Evolutionary conservation across 2,888 invertebrate genomes (phyloP).

Genomic region (Cerastis rubricosa): DNA sequence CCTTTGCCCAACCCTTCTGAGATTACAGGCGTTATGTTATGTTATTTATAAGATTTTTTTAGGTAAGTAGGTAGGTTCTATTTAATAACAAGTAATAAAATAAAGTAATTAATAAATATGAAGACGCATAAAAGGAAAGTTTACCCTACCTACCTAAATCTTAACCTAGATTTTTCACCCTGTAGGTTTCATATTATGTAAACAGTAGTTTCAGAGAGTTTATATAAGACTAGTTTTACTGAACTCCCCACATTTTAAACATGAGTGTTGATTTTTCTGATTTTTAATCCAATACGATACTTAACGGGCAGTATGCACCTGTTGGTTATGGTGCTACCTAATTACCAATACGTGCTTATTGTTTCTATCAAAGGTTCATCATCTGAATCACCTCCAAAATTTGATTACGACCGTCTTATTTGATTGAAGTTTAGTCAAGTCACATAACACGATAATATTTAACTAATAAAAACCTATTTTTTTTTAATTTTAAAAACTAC

Average conservation of each 20-base stretch:
- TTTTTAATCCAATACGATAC: background rate
- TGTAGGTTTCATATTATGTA: background rate
- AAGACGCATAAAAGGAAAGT: constrained; percentile 12
- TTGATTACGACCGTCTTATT: background rate
- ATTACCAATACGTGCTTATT: background rate
- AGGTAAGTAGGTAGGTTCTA: background rate
- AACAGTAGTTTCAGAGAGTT: constrained; percentile 6
- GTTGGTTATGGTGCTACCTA: background rate
- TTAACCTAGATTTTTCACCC: constrained; percentile 12
- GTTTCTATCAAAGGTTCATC: background rate
- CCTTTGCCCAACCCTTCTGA: too few relatives aligned
- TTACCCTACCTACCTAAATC: constrained; percentile 3
- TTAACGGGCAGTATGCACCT: background rate
- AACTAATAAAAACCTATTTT: too few relatives aligned
- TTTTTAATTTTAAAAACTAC: too few relatives aligned
- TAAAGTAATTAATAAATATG: constrained; percentile 24
- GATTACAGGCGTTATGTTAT: too few relatives aligned
- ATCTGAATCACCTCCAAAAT: background rate
- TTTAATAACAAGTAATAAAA: constrained; percentile 19
- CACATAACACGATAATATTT: background rate
- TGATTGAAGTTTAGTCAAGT: background rate
- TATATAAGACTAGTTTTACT: background rate
- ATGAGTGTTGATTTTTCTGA: background rate
- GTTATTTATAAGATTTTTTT: constrained; percentile 10
- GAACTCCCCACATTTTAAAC: background rate